phyloP scores from a whole-genome alignment of 2,888 invertebrate genomes.

The Agonopterix heracliana region DNA sequence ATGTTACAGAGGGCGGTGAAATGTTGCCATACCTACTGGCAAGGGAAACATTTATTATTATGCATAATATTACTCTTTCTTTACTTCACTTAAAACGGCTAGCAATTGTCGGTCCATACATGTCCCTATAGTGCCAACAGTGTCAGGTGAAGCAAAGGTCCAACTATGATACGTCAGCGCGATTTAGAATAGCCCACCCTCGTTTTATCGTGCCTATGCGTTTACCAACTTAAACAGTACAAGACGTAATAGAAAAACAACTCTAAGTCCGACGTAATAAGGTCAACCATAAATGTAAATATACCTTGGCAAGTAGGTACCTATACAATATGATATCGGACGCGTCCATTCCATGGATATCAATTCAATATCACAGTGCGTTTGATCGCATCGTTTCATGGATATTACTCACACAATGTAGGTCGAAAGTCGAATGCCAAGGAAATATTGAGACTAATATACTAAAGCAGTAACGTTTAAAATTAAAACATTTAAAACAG shows the following conservation, averaged over 20 bases:
- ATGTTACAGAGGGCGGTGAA: too few relatives aligned
- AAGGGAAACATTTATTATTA: too few relatives aligned
- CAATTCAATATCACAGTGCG: constrained; percentile 60
- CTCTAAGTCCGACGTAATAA: constrained; percentile 5
- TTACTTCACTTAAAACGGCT: too few relatives aligned
- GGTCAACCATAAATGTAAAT: constrained; percentile 7
- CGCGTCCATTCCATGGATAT: constrained; percentile 38
- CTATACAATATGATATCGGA: constrained; percentile 21
- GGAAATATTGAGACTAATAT: background rate
- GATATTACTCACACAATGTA: constrained; percentile 39
- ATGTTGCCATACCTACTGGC: too few relatives aligned
- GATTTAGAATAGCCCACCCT: constrained; percentile 67
- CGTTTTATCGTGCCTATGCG: constrained; percentile 47
- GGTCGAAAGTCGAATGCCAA: constrained; percentile 6
- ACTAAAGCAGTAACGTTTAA: background rate
- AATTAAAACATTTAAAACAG: background rate
- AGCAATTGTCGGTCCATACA: background rate
- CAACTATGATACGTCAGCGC: constrained; percentile 66
- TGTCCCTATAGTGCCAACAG: constrained; percentile 41
- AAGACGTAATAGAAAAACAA: constrained; percentile 4
- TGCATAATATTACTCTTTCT: too few relatives aligned
- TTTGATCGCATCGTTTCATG: constrained; percentile 52
- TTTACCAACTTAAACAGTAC: constrained; percentile 13
- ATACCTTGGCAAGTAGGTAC: constrained; percentile 17
- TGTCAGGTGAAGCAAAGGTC: constrained; percentile 65